Evolutionary conservation across 2,113 vertebrate species (phyloP), one percentile per base, ranked within the genome.

Genomic region (Psephotus haematonotus): DNA sequence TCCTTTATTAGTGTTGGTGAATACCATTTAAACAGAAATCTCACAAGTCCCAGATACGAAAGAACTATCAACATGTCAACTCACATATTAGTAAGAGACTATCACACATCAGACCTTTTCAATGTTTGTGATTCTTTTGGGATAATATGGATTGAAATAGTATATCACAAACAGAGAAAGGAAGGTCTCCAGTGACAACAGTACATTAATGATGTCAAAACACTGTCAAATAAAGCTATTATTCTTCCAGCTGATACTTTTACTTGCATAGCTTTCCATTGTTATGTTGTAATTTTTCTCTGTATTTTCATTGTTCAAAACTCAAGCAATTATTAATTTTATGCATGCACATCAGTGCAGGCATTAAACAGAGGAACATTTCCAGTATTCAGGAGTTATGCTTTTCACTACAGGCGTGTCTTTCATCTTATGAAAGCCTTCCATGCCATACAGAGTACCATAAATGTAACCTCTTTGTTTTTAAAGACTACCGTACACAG

Each of bases 11-110:
- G 78, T 70, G 82, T 25, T 62, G 81, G 86, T 0, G 16, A 95
- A 91, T 47, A 76, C 74, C 33, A 82, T 69, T 92, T 86, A 87
- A 93, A 87, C 37, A 46, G 86, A 90, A 94, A 50, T 87, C 92
- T 95, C 92, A 19, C 49, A 94, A 84, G 89, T 67, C 88, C 53
- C 91, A 89, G 91, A 65, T 95, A 93, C 70, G 92, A 93, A 95
- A 92, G 95, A 97, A 93, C 92, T 96, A 97, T 97, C 96, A 98
- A 71, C 82, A 82, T 97, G 96, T 97, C 97, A 98, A 33, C 62
- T 96, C 94, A 80, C 67, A 97, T 86, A 87, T 74, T 88, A 91
- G 86, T 89, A 65, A 91, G 82, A 94, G 88, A 92, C 92, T 91
- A 92, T 87, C 53, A 95, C 91, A 97, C 90, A 97, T 95, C 87